phyloP scores from a whole-genome alignment of 2,113 vertebrate species.

The Malurus elegans region DNA sequence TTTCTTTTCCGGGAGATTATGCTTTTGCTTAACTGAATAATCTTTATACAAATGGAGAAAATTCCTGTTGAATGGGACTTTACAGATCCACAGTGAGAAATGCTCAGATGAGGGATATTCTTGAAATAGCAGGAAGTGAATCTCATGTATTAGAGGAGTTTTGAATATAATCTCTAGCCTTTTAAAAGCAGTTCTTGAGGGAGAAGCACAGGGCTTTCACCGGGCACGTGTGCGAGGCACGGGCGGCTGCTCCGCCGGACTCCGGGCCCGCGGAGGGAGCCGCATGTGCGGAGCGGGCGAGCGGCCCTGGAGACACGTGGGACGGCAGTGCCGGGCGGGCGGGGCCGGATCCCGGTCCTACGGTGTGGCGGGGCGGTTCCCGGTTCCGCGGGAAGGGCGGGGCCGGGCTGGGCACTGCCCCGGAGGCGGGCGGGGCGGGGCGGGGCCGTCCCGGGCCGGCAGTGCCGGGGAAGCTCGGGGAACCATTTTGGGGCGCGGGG shows the following conservation, averaged over 20 bases:
- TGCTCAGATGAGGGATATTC: too few relatives aligned
- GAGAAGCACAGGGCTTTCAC: not conserved
- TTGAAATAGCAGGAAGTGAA: not conserved
- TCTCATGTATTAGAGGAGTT: not conserved
- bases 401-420: not conserved
- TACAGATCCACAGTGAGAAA: not conserved
- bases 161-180: fast-evolving
- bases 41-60: not conserved
- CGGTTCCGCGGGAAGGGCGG: not conserved
- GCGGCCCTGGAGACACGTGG: not conserved
- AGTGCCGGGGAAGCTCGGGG: not conserved
- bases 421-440: not conserved
- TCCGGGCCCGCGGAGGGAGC: not conserved
- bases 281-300: not conserved
- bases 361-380: not conserved
- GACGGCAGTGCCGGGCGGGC: not conserved
- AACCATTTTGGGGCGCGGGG: not conserved
- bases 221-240: not conserved
- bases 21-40: not conserved
- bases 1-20: not conserved
- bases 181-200: fast-evolving
- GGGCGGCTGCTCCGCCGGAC: too few relatives aligned
- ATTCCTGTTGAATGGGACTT: not conserved
- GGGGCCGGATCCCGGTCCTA: not conserved
- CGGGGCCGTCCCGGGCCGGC: not conserved